Conservation (phyloP, 2,113 vertebrate genomes). For the Eudyptes chrysolophus region DNA sequence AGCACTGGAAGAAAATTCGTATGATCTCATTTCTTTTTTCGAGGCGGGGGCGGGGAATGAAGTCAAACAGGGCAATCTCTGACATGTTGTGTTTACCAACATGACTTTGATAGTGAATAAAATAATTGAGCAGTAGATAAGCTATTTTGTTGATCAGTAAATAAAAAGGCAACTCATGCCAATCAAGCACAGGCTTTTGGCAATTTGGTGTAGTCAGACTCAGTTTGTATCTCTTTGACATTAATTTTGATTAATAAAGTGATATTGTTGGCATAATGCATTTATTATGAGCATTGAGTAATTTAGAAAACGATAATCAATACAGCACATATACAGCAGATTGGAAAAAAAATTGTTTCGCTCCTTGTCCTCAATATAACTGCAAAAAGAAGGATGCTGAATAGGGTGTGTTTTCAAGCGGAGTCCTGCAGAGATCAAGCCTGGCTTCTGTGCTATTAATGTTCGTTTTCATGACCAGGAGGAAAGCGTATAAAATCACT, state of each 20-base stretch:
- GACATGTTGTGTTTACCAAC: neutral
- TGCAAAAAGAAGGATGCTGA: neutral
- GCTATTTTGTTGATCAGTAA: neutral
- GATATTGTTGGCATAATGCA: neutral
- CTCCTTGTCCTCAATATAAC: rapidly evolving
- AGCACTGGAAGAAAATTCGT: rapidly evolving
- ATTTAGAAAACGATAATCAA: no score
- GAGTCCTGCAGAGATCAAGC: neutral
- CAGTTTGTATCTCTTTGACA: neutral
- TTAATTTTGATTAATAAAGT: neutral
- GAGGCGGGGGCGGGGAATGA: neutral
- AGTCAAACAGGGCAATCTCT: neutral
- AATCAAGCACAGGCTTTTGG: neutral
- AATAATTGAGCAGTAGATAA: neutral
- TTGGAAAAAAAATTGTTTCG: neutral
- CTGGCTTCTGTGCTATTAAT: rapidly evolving
- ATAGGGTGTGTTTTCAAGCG: rapidly evolving
- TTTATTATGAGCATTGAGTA: neutral
- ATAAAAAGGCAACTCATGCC: neutral
- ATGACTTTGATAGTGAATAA: neutral
- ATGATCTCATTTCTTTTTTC: neutral
- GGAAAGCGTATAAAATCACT: neutral
- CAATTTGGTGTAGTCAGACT: neutral
- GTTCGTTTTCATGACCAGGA: rapidly evolving
- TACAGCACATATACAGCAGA: neutral